Percentiles rank a stretch among this genome's conserved stretches.
These are phyloP conservation scores for Falco novaeseelandiae DNA, from an alignment of 2,797 vertebrate species.

Conservation along the genomic window DNA sequence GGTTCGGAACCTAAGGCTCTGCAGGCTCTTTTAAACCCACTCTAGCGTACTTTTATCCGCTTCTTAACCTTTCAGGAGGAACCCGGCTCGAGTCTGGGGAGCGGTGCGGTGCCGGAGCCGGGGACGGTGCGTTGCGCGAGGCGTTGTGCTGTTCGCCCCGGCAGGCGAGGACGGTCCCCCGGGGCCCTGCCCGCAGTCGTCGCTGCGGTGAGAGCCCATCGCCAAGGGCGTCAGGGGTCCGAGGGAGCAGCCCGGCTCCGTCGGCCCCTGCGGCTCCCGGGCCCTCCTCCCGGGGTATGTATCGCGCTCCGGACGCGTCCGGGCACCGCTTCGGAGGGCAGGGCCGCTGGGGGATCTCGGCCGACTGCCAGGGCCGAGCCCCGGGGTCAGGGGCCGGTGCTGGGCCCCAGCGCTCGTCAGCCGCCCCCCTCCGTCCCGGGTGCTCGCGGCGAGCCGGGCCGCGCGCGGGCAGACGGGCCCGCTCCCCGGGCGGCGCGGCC, in stretches of 20 bases:
- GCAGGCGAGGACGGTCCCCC: no score
- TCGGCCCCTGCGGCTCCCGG: neutral
- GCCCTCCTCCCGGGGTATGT: no score
- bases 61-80: neutral
- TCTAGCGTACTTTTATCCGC: neutral
- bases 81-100: no score
- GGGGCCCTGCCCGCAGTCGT: no score
- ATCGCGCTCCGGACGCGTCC: neutral
- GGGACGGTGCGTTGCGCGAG: neutral
- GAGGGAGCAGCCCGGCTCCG: no score
- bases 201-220: neutral
- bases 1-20: neutral
- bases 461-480: no score
- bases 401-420: neutral
- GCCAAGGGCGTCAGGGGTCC: neutral
- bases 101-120: no score
- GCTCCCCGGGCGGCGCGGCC: no score
- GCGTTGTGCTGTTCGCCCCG: neutral
- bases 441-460: neutral
- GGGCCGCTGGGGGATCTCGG: no score
- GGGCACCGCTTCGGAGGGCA: no score
- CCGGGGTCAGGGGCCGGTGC: neutral
- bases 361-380: neutral
- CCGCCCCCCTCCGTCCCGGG: neutral
- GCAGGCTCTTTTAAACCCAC: rapidly evolving